Evolutionary conservation across 2,113 vertebrate species (phyloP), one percentile per base, ranked within the genome.

Genomic region (Pedionomus torquatus): DNA sequence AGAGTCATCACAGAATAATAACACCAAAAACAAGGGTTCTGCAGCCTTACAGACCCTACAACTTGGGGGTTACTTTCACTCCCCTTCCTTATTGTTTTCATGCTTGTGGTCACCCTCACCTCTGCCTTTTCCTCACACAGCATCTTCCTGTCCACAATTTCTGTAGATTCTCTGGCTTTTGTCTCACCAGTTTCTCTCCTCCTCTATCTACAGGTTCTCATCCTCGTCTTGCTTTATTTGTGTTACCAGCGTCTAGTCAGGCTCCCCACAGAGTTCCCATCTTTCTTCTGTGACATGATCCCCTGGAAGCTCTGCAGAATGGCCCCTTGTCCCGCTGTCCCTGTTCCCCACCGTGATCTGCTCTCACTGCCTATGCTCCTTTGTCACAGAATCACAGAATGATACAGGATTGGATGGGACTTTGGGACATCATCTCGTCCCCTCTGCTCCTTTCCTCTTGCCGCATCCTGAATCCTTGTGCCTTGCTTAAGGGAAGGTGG

Each of bases 101-200:
- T 3, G 49, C 0, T 2, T 11, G 2, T 1, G 11, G 3, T 66
- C 3, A 51, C 25, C 74, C 55, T 78, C n/a, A n/a, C 21, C 35
- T 75, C 24, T 64, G 48, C 10, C 35, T 72, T 91, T 65, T 89
- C 11, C 19, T 74, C 13, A 52, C 13, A n/a, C 14, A 31, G 31
- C 14, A n/a, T 39, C 60, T 86, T 87, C 51, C 69, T 76, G 14
- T n/a, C 31, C 37, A 57, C 52, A 46, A 37, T 82, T 90, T 79
- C 70, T 77, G 58, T 20, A 93, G 37, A 74, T 44, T 24, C 28
- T 76, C 54, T 70, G 31, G 13, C 13, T 87, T 84, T 69, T 91
- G 15, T 31, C 23, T 48, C 41, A 61, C 25, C 0, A 5, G 4
- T 86, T 52, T 74, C n/a, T 77, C 25, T 76, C 20, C 51, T n/a